Base-by-base conservation (phyloP, 2,797 vertebrate genomes). In the Takifugu ocellatus region DNA sequence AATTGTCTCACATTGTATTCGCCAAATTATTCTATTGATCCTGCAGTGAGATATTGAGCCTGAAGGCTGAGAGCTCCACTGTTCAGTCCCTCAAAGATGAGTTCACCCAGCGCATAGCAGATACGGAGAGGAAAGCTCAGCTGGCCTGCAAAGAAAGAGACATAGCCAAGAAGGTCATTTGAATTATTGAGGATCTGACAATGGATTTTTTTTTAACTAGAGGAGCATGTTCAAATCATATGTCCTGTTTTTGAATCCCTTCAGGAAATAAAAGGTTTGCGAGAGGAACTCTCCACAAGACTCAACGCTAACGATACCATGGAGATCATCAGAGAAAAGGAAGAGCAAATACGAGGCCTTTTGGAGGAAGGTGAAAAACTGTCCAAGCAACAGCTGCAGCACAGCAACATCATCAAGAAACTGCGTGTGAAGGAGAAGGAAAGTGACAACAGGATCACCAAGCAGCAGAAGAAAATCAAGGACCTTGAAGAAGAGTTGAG, bases 341-440 rank as follows among this genome's bases (percentile, higher is more conserved):
- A 99, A 73, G 97, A 99, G 43, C 97, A 99, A 88, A 98, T 99
- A 79, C 89, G 83, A 89, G 97, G 94, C 25, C 89, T 99, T 68
- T 88, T 99, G 85, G 96, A 99, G 69, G 97, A 99, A 90, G 97
- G 97, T 96, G 97, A 99, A 85, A 99, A 99, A 73, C 91, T 99
- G 79, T 99, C 97, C 47, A 99, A 98, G 80, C 97, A 98, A 76
- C 97, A 99, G 76, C 87, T 99, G 33, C 94, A 98, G 66, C 98
- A 96, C 83, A 96, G 94, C 72, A 99, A 94, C 86, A 95, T 96
- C 72, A 99, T 99, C 86, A 99, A 98, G 90, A 99, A 98, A 83
- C 87, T 99, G 83, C 93, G 97, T 83, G 83, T 84, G 49, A 99
- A 98, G 76, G 97, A 99, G 73, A 99, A 95, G 78, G 96, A 99